Percentiles rank a stretch among this genome's conserved stretches.
Conservation (phyloP, 2,888 invertebrate genomes). For the Calameuta idolon region DNA sequence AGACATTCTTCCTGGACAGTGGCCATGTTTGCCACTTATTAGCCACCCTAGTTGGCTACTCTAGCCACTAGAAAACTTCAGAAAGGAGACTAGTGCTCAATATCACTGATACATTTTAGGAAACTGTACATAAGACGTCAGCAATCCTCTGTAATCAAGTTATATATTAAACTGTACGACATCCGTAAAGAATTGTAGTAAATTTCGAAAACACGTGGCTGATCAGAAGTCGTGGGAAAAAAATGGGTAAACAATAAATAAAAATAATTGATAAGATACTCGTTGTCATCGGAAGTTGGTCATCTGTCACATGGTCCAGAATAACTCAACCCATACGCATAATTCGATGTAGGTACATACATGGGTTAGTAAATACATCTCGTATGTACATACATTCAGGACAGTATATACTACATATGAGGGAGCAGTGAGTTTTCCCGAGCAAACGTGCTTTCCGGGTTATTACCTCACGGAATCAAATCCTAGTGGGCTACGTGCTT, state of each 20-base stretch:
- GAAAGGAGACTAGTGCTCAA: neutral
- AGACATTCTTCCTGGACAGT: neutral
- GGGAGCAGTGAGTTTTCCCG: slow-evolving; percentile 41
- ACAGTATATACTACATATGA: slow-evolving; percentile 34
- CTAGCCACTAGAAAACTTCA: neutral
- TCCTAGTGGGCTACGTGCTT: slow-evolving; percentile 48
- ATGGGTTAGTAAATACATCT: neutral
- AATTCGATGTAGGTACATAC: neutral
- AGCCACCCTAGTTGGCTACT: neutral
- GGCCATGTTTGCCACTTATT: neutral
- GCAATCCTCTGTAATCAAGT: neutral
- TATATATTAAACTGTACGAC: neutral
- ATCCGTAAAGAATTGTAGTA: neutral
- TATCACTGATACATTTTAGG: neutral
- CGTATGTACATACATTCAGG: neutral
- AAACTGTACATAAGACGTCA: neutral
- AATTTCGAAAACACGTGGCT: neutral
- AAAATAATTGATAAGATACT: neutral
- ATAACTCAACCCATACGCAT: neutral
- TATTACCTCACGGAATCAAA: slow-evolving; percentile 56
- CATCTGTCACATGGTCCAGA: neutral
- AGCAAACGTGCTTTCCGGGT: slow-evolving; percentile 48
- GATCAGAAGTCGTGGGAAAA: neutral
- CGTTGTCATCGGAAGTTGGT: neutral
- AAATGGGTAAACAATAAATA: neutral